phyloP scores from a whole-genome alignment of 1,140 invertebrate genomes.

The Caenorhabditis brenneri region DNA sequence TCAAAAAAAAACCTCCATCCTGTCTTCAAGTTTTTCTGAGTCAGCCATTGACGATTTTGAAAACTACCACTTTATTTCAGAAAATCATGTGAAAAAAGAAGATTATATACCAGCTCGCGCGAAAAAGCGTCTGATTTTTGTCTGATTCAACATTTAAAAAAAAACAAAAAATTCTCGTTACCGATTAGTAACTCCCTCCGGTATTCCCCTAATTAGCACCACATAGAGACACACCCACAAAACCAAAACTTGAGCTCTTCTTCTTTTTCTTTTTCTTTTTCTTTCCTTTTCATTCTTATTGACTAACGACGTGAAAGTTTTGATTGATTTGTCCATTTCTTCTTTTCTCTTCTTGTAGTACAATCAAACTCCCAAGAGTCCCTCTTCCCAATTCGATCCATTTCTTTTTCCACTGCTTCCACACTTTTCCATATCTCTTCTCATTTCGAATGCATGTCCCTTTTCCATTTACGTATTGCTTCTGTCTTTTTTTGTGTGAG shows the following conservation, averaged over 20 bases:
- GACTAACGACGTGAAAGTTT: constrained; percentile 40
- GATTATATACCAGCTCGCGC: too few relatives aligned
- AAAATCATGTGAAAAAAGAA: too few relatives aligned
- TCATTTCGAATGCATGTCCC: constrained; percentile 34
- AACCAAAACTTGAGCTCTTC: not conserved
- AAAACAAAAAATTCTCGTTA: not conserved
- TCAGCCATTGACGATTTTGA: not conserved
- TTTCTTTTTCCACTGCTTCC: constrained; percentile 7
- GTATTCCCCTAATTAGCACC: constrained; percentile 27
- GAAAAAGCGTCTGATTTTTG: not conserved
- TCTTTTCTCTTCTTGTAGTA: constrained; percentile 20
- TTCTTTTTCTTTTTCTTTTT: not conserved
- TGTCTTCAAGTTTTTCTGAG: not conserved
- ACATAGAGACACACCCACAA: not conserved
- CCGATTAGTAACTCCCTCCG: constrained; percentile 7
- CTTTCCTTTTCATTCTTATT: constrained; percentile 18
- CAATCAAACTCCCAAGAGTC: constrained; percentile 25
- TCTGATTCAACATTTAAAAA: not conserved
- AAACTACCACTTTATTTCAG: not conserved
- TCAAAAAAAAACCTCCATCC: not conserved
- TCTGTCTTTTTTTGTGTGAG: not conserved
- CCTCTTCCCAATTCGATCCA: not conserved
- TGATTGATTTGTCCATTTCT: constrained; percentile 29
- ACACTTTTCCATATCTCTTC: constrained; percentile 22
- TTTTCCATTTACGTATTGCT: constrained; percentile 10